phyloP scores from a whole-genome alignment of 2,888 invertebrate species.

The Dendrolimus houi region DNA sequence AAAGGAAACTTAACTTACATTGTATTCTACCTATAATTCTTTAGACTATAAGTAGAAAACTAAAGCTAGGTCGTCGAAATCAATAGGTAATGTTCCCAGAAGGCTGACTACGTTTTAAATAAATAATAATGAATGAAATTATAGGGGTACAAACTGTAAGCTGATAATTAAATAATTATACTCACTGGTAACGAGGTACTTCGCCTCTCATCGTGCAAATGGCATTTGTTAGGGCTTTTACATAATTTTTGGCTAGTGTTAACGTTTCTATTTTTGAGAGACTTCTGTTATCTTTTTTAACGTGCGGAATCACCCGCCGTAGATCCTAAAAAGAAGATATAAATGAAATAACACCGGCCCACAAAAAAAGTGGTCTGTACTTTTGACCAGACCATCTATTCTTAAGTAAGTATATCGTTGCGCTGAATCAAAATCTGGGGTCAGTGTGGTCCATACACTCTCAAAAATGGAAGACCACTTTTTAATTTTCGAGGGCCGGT shows the following conservation, averaged over 20 bases:
- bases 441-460: not conserved
- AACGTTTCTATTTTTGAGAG: conserved; percentile 92
- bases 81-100: too few relatives aligned
- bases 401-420: too few relatives aligned
- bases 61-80: too few relatives aligned
- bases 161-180: conserved; percentile 9
- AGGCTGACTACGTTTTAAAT: too few relatives aligned
- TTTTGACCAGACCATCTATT: too few relatives aligned
- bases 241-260: conserved; percentile 92
- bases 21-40: too few relatives aligned
- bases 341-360: not conserved
- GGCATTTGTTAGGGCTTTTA: conserved; percentile 91
- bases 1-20: too few relatives aligned
- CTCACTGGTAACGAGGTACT: conserved; percentile 62
- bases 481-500: too few relatives aligned
- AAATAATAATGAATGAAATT: too few relatives aligned
- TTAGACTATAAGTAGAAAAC: too few relatives aligned
- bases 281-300: conserved; percentile 88
- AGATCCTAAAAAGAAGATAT: conserved; percentile 77
- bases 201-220: conserved; percentile 88
- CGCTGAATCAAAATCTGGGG: conserved; percentile 7
- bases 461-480: not conserved
- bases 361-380: too few relatives aligned
- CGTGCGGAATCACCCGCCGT: conserved; percentile 90
- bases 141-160: too few relatives aligned